These are phyloP conservation scores for Chiloscyllium punctatum DNA, from an alignment of 2,797 vertebrate species.

Conservation along the genomic window DNA sequence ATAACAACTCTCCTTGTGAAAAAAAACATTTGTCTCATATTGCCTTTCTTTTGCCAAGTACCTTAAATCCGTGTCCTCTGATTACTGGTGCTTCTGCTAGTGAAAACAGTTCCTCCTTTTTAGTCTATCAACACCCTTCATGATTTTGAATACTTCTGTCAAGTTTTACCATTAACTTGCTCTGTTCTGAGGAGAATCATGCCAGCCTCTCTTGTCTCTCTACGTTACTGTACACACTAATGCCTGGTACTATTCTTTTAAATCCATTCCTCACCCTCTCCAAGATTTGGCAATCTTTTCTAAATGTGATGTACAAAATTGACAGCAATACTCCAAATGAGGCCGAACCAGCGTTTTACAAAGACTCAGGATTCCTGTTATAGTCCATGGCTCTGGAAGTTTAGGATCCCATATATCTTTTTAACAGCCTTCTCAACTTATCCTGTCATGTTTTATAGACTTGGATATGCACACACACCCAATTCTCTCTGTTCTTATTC, in stretches of 20 bases:
- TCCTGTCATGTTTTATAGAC: neutral
- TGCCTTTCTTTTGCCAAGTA: neutral
- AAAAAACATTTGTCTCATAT: neutral
- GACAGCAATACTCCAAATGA: neutral
- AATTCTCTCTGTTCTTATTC: neutral
- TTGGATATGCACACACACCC: neutral
- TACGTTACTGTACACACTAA: neutral
- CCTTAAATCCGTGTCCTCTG: neutral
- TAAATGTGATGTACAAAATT: neutral
- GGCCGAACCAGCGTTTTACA: neutral
- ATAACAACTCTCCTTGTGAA: neutral
- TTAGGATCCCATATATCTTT: neutral
- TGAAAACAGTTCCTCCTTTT: neutral
- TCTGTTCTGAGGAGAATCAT: neutral
- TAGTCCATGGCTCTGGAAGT: neutral
- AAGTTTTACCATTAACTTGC: neutral
- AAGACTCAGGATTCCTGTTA: neutral
- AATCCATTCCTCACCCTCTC: neutral
- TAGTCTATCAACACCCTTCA: neutral
- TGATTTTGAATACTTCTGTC: neutral
- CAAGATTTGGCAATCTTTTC: neutral
- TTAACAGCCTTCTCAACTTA: neutral
- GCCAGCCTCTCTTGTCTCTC: neutral
- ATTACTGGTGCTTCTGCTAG: neutral
- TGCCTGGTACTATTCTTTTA: neutral